These are phyloP conservation scores for Nasonia giraulti DNA, from an alignment of 1,140 invertebrate genomes.

Conservation along the genomic window DNA sequence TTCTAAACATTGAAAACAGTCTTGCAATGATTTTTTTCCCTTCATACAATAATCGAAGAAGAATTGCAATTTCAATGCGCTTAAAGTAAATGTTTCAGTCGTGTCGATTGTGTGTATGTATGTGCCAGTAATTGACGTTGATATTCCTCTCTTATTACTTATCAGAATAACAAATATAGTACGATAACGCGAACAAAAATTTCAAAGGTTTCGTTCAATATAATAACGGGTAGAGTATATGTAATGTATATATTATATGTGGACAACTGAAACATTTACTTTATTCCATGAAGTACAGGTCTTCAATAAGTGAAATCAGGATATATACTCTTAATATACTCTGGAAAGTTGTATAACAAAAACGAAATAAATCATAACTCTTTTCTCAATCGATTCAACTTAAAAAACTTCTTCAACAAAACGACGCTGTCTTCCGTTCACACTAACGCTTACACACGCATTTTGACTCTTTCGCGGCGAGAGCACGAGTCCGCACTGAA, in stretches of 20 bases:
- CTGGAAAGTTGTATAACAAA: conserved; percentile 37
- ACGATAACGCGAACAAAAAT: conserved; percentile 12
- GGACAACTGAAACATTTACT: conserved; percentile 42
- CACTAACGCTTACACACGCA: conserved; percentile 26
- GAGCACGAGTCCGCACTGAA: neutral
- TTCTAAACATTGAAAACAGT: conserved; percentile 48
- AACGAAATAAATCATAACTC: conserved; percentile 32
- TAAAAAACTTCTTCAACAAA: conserved; percentile 33
- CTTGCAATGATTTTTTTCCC: conserved; percentile 46
- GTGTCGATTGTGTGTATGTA: neutral
- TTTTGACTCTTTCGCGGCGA: conserved; percentile 38
- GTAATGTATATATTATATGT: neutral
- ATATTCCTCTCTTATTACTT: conserved; percentile 28
- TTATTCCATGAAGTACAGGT: neutral
- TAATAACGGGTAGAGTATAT: neutral
- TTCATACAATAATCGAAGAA: conserved; percentile 32
- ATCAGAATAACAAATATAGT: conserved; percentile 25
- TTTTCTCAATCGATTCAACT: conserved; percentile 20
- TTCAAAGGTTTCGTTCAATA: neutral
- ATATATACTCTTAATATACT: conserved; percentile 23
- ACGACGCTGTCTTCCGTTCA: conserved; percentile 26
- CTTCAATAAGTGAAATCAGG: conserved; percentile 34
- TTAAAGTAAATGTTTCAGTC: conserved; percentile 47
- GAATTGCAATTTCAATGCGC: conserved; percentile 32
- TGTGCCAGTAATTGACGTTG: conserved; percentile 37